Percentiles rank a stretch among this genome's conserved stretches.
These are phyloP conservation scores for Phthorimaea operculella DNA, from an alignment of 1,140 invertebrate species.

Conservation along the genomic window DNA sequence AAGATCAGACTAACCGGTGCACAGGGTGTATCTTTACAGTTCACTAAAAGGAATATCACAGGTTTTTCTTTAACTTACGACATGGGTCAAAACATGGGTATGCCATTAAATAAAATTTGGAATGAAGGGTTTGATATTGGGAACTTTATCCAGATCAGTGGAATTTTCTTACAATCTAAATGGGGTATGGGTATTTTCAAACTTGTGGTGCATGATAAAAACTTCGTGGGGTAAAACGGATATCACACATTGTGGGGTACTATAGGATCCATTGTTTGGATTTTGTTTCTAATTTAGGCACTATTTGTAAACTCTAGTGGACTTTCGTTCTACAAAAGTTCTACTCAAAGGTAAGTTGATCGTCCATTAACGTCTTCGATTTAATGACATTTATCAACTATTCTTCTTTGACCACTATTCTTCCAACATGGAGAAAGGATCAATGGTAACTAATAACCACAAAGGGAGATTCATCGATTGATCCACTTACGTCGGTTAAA, in stretches of 20 bases:
- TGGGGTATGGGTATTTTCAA: neutral
- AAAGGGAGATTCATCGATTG: neutral
- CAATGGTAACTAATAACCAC: neutral
- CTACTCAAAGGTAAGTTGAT: neutral
- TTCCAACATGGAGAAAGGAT: neutral
- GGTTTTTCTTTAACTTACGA: too few species aligned
- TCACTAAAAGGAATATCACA: too few species aligned
- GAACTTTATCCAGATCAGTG: neutral
- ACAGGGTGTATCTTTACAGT: neutral
- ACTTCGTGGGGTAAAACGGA: too few species aligned
- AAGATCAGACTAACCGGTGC: neutral
- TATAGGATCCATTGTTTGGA: too few species aligned
- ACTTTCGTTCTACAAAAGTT: too few species aligned
- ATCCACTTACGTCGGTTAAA: conserved; percentile 79
- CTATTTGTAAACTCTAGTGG: too few species aligned
- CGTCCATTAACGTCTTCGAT: neutral
- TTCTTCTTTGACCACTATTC: neutral
- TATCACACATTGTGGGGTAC: too few species aligned
- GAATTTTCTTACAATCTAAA: neutral
- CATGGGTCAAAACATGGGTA: neutral
- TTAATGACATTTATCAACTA: neutral
- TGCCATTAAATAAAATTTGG: neutral
- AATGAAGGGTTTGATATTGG: neutral
- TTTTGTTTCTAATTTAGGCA: too few species aligned
- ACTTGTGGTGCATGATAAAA: neutral